A percentile compares a stretch with the other conserved stretches of the same genome.
phyloP scores from a whole-genome alignment of 37 sponge, comb jelly and placozoan species.

The Beroe forskalii region DNA sequence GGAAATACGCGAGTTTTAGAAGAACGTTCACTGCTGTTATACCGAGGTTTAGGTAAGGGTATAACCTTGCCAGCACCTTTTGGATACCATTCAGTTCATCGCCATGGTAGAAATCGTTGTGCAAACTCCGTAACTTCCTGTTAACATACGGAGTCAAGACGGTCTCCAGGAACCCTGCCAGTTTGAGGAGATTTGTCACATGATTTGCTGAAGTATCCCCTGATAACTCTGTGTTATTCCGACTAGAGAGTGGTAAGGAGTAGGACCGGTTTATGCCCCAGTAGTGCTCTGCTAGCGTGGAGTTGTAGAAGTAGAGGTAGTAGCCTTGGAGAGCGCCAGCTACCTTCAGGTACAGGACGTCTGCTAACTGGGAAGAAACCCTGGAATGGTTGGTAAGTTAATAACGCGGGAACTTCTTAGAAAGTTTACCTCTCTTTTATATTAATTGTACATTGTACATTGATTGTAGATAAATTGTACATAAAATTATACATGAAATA shows the following conservation, averaged over 20 bases:
- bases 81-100: neutral
- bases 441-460: too few species aligned
- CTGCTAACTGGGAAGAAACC: neutral
- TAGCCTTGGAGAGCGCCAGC: neutral
- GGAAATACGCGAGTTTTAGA: neutral
- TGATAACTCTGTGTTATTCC: neutral
- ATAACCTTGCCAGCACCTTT: neutral
- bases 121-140: neutral
- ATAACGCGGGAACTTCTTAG: neutral
- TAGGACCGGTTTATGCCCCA: conserved; percentile 31
- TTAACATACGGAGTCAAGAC: conserved; percentile 8
- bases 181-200: neutral
- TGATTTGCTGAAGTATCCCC: neutral
- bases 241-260: neutral
- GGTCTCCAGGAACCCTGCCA: neutral
- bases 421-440: too few species aligned
- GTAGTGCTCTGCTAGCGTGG: conserved; percentile 36
- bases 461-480: too few species aligned
- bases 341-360: conserved; percentile 22
- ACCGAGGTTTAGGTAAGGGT: conserved; percentile 6
- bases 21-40: neutral
- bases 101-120: conserved; percentile 27
- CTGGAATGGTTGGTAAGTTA: neutral
- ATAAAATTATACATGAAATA: too few species aligned
- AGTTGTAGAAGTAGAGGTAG: conserved; percentile 36